Evolutionary conservation across 2,797 vertebrate genomes (phyloP), one percentile per base, ranked within the genome.

Genomic region (Sebastes diaconus): DNA sequence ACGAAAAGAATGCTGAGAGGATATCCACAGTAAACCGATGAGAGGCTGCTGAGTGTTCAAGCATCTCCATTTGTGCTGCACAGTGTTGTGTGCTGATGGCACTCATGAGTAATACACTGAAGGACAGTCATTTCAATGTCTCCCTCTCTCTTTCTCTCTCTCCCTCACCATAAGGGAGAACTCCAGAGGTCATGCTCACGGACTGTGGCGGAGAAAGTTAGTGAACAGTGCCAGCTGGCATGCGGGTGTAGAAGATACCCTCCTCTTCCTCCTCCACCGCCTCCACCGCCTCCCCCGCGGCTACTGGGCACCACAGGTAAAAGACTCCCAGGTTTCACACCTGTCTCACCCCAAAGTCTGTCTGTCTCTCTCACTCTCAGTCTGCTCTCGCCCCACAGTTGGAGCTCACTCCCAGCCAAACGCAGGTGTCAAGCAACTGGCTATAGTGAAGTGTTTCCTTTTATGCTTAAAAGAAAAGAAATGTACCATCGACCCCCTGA

Each of bases 211-310:
- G 96, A 97, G 85, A 95, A 96, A 92, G 96, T 95, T 94, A 95
- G 95, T 30, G 96, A 97, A 90, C 96, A 95, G 92, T 98, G 97
- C 95, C 97, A 97, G 93, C 91, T 97, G 91, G 89, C 97, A 89
- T 98, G 98, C 95, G 97, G 97, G 89, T 98, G 98, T 96, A 96
- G 97, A 93, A 97, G 96, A 80, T 98, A 98, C 64, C 97, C 97
- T 54, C 97, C 95, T 7, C 94, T 98, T 22, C 98, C 97, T 58
- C 98, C 97, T 0, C 98, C 97, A 0, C 98, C 98, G 0, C 98
- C 97, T 5, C 98, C 98, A 1, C 98, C 97, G 0, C 95, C 95
- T 73, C 96, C 97, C 89, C 1, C 97, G 85, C 92, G 94, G 86
- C 93, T 95, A 80, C 90, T 95, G 89, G 90, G 87, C 77, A 77